phyloP scores from a whole-genome alignment of 2,797 vertebrate species.

The Argyrosomus regius region DNA sequence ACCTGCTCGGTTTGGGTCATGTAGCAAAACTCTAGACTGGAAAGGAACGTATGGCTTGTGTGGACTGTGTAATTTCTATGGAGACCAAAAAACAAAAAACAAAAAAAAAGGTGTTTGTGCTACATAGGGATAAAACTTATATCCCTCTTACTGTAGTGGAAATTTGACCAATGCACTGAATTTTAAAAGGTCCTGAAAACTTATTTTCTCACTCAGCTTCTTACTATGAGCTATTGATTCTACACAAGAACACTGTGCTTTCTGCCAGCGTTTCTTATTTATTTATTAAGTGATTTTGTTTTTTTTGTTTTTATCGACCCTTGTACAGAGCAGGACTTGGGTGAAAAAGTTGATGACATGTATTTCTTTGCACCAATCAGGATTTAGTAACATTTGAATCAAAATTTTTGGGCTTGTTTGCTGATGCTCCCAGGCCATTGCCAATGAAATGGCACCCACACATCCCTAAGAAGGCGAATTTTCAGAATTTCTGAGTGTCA shows the following conservation, averaged over 20 bases:
- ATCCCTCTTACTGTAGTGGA: neutral
- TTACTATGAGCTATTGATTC: neutral
- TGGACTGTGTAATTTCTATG: neutral
- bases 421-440: neutral
- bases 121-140: neutral
- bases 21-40: neutral
- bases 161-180: neutral
- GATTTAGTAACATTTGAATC: neutral
- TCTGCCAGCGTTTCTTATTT: neutral
- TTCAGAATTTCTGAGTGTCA: neutral
- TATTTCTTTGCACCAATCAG: neutral
- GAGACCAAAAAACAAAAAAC: neutral
- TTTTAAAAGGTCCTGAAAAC: neutral
- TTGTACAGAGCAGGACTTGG: neutral
- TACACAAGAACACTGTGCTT: neutral
- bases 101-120: neutral
- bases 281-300: neutral
- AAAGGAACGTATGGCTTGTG: neutral
- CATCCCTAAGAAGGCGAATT: neutral
- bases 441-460: neutral
- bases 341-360: neutral
- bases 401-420: neutral
- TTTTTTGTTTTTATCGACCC: neutral
- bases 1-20: neutral
- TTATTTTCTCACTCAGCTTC: neutral